Evolutionary conservation across 2,113 vertebrate species (phyloP), one percentile per base, ranked within the genome.

Genomic region (Neotoma lepida): DNA sequence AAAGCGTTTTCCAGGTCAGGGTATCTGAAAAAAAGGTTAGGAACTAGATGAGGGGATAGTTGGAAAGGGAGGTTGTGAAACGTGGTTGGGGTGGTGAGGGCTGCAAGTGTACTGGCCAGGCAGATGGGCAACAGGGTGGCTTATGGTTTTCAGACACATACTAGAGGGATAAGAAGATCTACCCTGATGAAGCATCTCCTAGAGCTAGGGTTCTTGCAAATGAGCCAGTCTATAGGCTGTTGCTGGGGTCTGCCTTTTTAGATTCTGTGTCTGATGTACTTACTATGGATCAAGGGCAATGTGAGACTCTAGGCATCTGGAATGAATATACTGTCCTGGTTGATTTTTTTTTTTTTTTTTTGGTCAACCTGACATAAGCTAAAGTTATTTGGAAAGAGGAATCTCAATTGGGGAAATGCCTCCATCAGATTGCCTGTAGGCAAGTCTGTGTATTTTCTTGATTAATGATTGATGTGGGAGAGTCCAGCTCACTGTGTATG

Each of bases 111-210:
- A 4, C 41, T 87, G 46, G 74, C 78, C 3, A 13, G 78, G 22
- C 0, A 78, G 28, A 30, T 33, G 22, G 61, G 44, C 12, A 58
- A 33, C 2, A 7, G 66, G 35, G 10, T 66, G 2, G 8, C 12
- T 14, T 49, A 64, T 44, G 44, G 51, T 33, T 63, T 94, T 39
- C 20, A 92, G 68, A 46, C 1, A 18, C 6, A 86, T 44, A 77
- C 2, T 2, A 2, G 41, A 20, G 54, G 10, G 0, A 28, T 49
- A 22, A 49, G 26, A 66, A 26, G 73, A 0, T 24, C 17, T 4
- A 4, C 30, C 12, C 0, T 49, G 20, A 64, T 15, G 0, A 2
- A 28, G 39, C 46, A 64, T 17, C 9, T 17, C 0, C 9, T 28
- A 28, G 70, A 70, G 33, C 30, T 2, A 41, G 49, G 20, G 24